Base-by-base conservation (phyloP, 2,888 invertebrate species). In the Stenoptilia bipunctidactyla region DNA sequence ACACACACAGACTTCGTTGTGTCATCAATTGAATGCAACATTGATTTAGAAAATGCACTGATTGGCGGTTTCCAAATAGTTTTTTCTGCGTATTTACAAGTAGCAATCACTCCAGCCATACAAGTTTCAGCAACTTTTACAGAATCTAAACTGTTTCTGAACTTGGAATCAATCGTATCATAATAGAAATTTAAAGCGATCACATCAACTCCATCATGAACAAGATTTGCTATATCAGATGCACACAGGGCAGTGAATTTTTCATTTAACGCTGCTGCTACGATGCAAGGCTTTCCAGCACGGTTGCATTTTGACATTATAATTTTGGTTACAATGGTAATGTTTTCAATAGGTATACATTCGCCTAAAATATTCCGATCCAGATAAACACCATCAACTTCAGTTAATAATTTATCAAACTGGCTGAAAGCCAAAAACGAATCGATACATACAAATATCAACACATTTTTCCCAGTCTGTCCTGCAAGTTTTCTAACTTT, bases 211-310 rank as follows among this genome's bases (percentile, higher is more conserved):
- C 96, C 96, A 70, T 97, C 96, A 14, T 96, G 77, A 34, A 97
- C 89, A 9, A 95, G 90, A 70, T 96, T 96, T 15, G 95, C 96
- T n/a, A 97, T 93, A 65, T 96, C 96, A 13, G 92, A 70, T 88
- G 88, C 40, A 90, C 94, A 49, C 89, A 92, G 46, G 87, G 85
- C 53, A 87, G 93, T 73, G 88, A 94, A 72, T 86, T 90, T 50
- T 89, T 89, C 96, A 91, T 96, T 53, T 88, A 94, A 69, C 88
- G 94, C 65, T 88, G 82, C 93, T 92, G 94, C 94, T 66, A 93
- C 92, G 50, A 96, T 92, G 10, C 93, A 92, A 0, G 95, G 93
- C 62, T 96, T 95, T 1, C 96, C 96, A 43, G 70, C 79, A 60
- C 87, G 87, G 66, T 93, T 94, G 69, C 96, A 95, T 68, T 92